Evolutionary conservation across 2,113 vertebrate genomes (phyloP), one percentile per base, ranked within the genome.

Genomic region (Tylochromis polylepis): DNA sequence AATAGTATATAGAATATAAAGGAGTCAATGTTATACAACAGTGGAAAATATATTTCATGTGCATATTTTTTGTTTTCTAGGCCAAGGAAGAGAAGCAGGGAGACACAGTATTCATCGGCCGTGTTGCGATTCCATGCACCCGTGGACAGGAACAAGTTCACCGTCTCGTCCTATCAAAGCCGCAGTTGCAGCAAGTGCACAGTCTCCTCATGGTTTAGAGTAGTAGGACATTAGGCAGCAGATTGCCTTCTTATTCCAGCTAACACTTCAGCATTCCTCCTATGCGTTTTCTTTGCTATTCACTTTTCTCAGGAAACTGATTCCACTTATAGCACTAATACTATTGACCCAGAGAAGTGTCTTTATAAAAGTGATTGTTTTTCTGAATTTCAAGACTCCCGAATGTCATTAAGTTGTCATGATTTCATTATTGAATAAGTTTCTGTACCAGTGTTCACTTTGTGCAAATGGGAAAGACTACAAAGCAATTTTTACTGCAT

Each of bases 131-230:
- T 86, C 97, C 98, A 0, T 98, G 98, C 55, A 58, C 92, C 0
- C 96, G 95, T 0, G 98, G 98, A 9, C 97, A 97, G 3, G 97
- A 97, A 84, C 97, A 97, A 77, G 95, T 96, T 0, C 98, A 98
- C 91, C 95, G 95, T 8, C 95, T 99, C 5, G 94, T 98, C 85
- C 96, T 99, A 16, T 97, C 97, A 0, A 97, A 97, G 56, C 96
- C 96, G 60, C 97, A 98, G 95, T 96, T 99, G 53, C 95, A 96
- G 85, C 87, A 93, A 24, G 97, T 99, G 12, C 97, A 97, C 31
- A 36, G 81, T 8, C 97, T 97, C 65, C 97, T 99, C 88, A 95
- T 96, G 93, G 94, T 94, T 82, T 96, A 85, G 92, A 36, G 34
- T 6, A 4, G 10, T 6, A 10, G 5, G 20, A 27, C 24, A 4